Evolutionary conservation across 2,888 invertebrate species (phyloP).

Genomic region (Tanytarsus gracilentus): DNA sequence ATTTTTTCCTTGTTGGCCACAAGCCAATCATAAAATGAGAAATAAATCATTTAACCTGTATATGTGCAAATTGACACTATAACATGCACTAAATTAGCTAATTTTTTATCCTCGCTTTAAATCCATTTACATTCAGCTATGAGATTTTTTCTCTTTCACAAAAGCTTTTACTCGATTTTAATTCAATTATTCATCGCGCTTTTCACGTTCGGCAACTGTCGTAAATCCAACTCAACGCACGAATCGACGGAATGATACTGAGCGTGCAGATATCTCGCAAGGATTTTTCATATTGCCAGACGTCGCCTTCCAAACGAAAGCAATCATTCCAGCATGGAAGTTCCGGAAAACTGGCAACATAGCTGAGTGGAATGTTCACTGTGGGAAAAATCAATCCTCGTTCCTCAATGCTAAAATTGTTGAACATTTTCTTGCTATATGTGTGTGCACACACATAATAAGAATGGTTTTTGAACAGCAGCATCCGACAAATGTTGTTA

Average conservation of each 20-base stretch:
- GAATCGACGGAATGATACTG: constrained; percentile 2
- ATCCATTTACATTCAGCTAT: too few species aligned
- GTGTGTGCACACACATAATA: background rate
- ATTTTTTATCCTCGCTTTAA: too few species aligned
- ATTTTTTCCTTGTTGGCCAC: constrained; percentile 4
- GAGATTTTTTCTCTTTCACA: background rate
- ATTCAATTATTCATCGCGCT: constrained; percentile 21
- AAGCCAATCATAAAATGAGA: constrained; percentile 14
- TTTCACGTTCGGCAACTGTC: too few species aligned
- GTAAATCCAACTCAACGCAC: too few species aligned
- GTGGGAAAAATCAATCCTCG: constrained; percentile 16
- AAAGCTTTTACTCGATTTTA: background rate
- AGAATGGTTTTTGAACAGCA: background rate
- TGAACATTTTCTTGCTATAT: constrained; percentile 21
- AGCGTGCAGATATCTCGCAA: background rate
- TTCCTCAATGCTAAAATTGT: constrained; percentile 21
- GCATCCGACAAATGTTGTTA: too few species aligned
- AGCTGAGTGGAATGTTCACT: background rate
- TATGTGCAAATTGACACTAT: background rate
- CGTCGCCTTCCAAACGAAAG: background rate
- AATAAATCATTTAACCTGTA: constrained; percentile 11
- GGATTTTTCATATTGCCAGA: background rate
- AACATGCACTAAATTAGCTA: too few species aligned
- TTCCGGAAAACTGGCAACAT: background rate
- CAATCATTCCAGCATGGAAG: constrained; percentile 10